Evolutionary conservation across 2,797 vertebrate species (phyloP), one percentile per base, ranked within the genome.

Genomic region (Malurus splendens): DNA sequence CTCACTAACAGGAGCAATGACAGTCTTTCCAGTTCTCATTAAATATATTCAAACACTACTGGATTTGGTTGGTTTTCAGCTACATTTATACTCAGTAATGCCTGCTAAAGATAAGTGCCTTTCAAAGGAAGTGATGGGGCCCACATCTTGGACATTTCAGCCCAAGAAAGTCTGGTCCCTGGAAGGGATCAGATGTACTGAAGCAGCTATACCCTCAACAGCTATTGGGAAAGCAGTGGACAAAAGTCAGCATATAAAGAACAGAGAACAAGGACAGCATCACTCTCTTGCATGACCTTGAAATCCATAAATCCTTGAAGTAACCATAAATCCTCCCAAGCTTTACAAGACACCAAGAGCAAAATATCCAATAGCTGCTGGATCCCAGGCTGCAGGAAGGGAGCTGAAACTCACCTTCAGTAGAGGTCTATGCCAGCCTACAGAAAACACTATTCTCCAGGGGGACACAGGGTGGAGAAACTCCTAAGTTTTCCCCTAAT

Each of bases 301-400:
- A 70, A 82, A 73, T 42, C 8, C 23, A 27, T 9, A 52, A 36
- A 36, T 36, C 36, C 36, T 36, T 36, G 36, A 11, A 51, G 20
- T 24, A 76, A 39, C 13, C 3, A 0, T 41, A 45, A 38, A 14
- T 30, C 20, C 16, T 66, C 14, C 9, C 27, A 38, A 0, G 0
- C 18, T n/a, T 70, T 38, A 27, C 17, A 55, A 41, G 52, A 86
- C 3, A 55, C 6, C 18, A 62, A 67, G 52, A 70, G 76, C 7
- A 30, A 73, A 79, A 66, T 12, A 62, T 3, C 8, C 0, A 0
- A 38, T 2, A 44, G n/a, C 6, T 66, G 23, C 1, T 1, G 25
- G 27, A 48, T 79, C 22, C 5, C 32, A 51, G 44, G 3, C 25
- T n/a, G 6, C 24, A 75, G 12, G 30, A 7, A 18, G 14, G 22